A percentile compares a stretch with the other conserved stretches of the same genome.
These are phyloP conservation scores for Chiridota heheva DNA, from an alignment of 35 echinoderm and acorn worm genomes.

Conservation along the genomic window DNA sequence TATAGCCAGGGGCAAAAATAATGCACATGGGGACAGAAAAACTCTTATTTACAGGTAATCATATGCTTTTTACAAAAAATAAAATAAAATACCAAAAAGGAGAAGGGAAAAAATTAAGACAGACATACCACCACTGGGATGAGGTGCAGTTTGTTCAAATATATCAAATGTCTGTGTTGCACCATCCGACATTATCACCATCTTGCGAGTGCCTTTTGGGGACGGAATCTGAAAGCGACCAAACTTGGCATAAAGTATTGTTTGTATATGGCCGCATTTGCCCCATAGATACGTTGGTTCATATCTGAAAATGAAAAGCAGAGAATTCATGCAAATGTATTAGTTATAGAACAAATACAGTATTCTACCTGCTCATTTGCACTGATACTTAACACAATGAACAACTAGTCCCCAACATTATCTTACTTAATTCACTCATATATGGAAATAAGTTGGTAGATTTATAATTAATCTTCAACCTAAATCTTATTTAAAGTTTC, in stretches of 20 bases:
- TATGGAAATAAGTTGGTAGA: background rate
- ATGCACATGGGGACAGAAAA: too few relatives aligned
- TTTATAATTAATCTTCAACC: too few relatives aligned
- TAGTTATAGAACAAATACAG: background rate
- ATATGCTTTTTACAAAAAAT: too few relatives aligned
- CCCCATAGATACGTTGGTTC: slow-evolving; percentile 87
- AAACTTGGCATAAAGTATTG: slow-evolving; percentile 77
- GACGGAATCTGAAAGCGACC: slow-evolving; percentile 75
- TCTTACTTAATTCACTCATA: background rate
- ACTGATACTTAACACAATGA: background rate
- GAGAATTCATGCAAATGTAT: background rate
- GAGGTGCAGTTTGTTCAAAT: slow-evolving; percentile 69
- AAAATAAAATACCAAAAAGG: too few relatives aligned
- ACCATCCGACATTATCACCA: slow-evolving; percentile 64
- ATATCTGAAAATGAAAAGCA: slow-evolving; percentile 60
- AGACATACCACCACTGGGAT: slow-evolving; percentile 71
- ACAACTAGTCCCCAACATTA: background rate
- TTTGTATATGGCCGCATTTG: slow-evolving; percentile 80
- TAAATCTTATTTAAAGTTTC: too few relatives aligned
- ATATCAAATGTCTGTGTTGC: slow-evolving; percentile 88
- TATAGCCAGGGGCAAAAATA: too few relatives aligned
- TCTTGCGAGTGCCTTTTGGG: slow-evolving; percentile 52
- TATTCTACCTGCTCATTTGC: background rate
- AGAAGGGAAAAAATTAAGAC: too few relatives aligned
- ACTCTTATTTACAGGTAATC: too few relatives aligned